A percentile compares a stretch with the other conserved stretches of the same genome.
phyloP scores from a whole-genome alignment of 2,797 vertebrate species.

The Gymnocypris eckloni region DNA sequence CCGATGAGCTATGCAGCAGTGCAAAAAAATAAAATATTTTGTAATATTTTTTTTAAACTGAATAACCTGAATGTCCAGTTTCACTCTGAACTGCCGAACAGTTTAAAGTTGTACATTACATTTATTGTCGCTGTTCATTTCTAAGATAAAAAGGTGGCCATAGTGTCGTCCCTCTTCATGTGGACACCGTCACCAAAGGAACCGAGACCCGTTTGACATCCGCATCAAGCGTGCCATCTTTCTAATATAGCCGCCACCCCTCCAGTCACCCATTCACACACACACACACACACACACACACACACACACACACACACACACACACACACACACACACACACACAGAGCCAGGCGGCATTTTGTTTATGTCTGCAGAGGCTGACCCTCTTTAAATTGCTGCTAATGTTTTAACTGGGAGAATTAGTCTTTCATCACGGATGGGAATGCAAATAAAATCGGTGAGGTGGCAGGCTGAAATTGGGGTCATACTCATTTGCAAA shows the following conservation, averaged over 20 bases:
- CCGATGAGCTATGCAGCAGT: not conserved
- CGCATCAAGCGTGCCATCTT: conserved; percentile 57
- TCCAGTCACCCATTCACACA: conserved; percentile 68
- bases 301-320: not conserved
- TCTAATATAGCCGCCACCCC: conserved; percentile 52
- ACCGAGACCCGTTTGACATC: conserved; percentile 52
- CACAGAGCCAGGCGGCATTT: conserved; percentile 68
- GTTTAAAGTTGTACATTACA: conserved; percentile 17
- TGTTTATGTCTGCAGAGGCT: conserved; percentile 84
- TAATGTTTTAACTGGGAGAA: conserved; percentile 99
- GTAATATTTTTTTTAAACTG: not conserved
- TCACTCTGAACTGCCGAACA: not conserved
- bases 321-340: not conserved
- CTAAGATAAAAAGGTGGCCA: conserved; percentile 35
- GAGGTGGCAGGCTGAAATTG: conserved; percentile 98
- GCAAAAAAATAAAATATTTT: not conserved
- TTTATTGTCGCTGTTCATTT: conserved; percentile 15
- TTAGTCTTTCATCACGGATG: conserved; percentile 99
- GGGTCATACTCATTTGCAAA: conserved; percentile 99
- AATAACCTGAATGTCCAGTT: not conserved
- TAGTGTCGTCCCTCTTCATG: conserved; percentile 31
- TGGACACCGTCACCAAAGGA: conserved; percentile 40
- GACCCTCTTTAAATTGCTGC: conserved; percentile 98
- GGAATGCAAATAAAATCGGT: conserved; percentile 92
- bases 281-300: not conserved